These are phyloP conservation scores for Andrena praecox DNA, from an alignment of 2,888 invertebrate species.

Conservation along the genomic window DNA sequence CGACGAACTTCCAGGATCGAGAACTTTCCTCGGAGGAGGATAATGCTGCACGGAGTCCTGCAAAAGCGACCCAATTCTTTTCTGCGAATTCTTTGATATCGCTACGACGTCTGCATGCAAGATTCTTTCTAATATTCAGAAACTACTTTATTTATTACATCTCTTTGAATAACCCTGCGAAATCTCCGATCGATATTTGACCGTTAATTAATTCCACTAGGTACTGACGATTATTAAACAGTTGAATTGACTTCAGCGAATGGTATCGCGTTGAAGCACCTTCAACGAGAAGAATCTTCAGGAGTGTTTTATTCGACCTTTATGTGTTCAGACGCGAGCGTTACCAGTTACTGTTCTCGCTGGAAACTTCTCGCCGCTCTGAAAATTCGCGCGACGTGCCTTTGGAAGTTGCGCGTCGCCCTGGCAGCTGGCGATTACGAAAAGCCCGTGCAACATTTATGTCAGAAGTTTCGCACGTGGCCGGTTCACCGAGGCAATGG, in stretches of 20 bases:
- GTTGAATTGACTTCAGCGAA: background rate
- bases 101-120: background rate
- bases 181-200: too few relatives aligned
- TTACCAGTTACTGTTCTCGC: slow-evolving; percentile 14
- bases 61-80: background rate
- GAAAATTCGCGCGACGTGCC: slow-evolving; percentile 45
- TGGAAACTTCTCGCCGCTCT: slow-evolving; percentile 28
- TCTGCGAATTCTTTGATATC: background rate
- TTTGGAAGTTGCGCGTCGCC: slow-evolving; percentile 41
- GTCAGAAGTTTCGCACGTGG: slow-evolving; percentile 57
- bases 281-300: background rate
- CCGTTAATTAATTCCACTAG: slow-evolving; percentile 18
- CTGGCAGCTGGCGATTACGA: slow-evolving; percentile 54
- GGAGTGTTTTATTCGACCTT: background rate
- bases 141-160: too few relatives aligned
- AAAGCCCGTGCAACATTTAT: slow-evolving; percentile 53
- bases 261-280: background rate
- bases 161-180: too few relatives aligned
- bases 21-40: background rate
- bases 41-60: background rate
- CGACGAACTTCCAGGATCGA: slow-evolving; percentile 1
- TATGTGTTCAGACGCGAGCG: slow-evolving; percentile 1
- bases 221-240: background rate
- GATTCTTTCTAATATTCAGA: background rate
- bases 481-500: slow-evolving; percentile 30